phyloP scores from a whole-genome alignment of 2,888 invertebrate species.

The Drosophila austrosaltans region DNA sequence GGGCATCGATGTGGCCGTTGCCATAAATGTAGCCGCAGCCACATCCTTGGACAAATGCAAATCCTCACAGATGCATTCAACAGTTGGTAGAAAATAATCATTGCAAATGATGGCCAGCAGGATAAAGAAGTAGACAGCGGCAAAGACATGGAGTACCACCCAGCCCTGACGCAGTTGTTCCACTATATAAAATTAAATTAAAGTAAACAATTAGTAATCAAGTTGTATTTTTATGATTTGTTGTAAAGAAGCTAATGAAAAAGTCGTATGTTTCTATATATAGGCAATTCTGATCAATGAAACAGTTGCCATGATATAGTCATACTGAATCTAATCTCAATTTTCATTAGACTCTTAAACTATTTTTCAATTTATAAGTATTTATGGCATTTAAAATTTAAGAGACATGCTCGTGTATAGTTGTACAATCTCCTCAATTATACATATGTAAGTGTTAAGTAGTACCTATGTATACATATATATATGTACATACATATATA shows the following conservation, averaged over 20 bases:
- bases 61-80: slow-evolving; percentile 93
- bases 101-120: slow-evolving; percentile 95
- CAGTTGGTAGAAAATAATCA: slow-evolving; percentile 94
- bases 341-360: slow-evolving; percentile 31
- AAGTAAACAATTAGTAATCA: no score
- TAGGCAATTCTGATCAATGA: not conserved
- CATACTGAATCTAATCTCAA: slow-evolving; percentile 31
- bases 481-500: not conserved
- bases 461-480: not conserved
- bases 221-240: no score
- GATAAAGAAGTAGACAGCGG: slow-evolving; percentile 93
- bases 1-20: slow-evolving; percentile 96
- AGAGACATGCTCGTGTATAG: not conserved
- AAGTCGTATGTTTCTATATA: not conserved
- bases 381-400: not conserved
- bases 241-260: not conserved
- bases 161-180: slow-evolving; percentile 90
- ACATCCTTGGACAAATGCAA: slow-evolving; percentile 92
- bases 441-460: not conserved
- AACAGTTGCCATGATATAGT: slow-evolving; percentile 11
- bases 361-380: not conserved
- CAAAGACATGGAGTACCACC: slow-evolving; percentile 89
- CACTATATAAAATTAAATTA: slow-evolving; percentile 70
- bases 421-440: not conserved
- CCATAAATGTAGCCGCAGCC: slow-evolving; percentile 98